Evolutionary conservation across 2,797 vertebrate species (phyloP), one percentile per base, ranked within the genome.

Genomic region (Bradypus variegatus): DNA sequence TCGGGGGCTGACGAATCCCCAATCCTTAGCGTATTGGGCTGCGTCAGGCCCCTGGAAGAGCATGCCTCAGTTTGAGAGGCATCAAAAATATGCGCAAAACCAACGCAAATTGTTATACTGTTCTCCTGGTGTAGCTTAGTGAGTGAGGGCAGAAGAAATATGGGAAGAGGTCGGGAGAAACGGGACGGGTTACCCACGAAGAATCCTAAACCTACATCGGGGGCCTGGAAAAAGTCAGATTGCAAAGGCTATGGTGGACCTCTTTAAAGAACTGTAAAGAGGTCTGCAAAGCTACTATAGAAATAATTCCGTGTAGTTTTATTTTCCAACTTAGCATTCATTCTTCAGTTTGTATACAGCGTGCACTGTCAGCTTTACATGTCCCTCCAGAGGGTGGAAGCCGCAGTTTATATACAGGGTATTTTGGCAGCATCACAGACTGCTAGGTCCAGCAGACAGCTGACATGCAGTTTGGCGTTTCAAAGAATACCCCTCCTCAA

Each of bases 1-100:
- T 0, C 0, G 6, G 10, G 0, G 1, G 0, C 19, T 21, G 4
- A 0, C 23, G 1, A 21, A 3, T 0, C 6, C 3, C 9, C 1
- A 0, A 6, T 5, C 14, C 12, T 9, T 2, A 1, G 41, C 2
- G 3, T 4, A 2, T 12, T 1, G 0, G 7, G 12, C 62, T 72
- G 27, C 19, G 0, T 38, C 23, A 11, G 33, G 7, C 4, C 60
- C 11, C 0, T 5, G 7, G 53, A 45, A 8, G 21, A 36, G 21
- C 21, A 2, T 10, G 10, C 6, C 2, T 1, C 2, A 8, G 15
- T 41, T 3, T 67, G 50, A 36, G 64, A 72, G 18, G 48, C 36
- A 1, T 25, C 6, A 5, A 48, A 69, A 60, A 11, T 23, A 18
- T 75, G 58, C 70, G 3, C 33, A 58, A 6, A 13, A 64, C 41